Evolutionary conservation across 2,888 invertebrate species (phyloP).

Genomic region (Anoncus sp.): DNA sequence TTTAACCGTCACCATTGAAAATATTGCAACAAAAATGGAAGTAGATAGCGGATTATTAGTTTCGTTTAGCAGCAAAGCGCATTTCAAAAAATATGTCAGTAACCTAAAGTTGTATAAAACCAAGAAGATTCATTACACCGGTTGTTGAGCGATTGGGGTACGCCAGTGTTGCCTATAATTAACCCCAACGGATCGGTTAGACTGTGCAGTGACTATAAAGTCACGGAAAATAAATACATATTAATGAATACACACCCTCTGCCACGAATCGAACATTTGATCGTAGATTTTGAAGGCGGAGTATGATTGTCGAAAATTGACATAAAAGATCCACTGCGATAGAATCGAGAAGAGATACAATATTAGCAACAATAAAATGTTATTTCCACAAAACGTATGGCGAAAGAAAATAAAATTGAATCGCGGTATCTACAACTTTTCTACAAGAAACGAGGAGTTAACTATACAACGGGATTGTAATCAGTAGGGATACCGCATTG

Average conservation of each 20-base stretch:
- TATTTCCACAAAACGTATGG: too few species aligned
- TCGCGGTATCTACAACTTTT: too few species aligned
- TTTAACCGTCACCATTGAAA: not conserved
- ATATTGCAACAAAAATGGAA: conserved; percentile 10
- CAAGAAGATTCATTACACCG: too few species aligned
- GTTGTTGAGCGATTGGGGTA: conserved; percentile 68
- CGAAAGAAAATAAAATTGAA: too few species aligned
- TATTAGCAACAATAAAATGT: too few species aligned
- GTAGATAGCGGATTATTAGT: conserved; percentile 10
- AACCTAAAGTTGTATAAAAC: not conserved
- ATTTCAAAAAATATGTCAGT: conserved; percentile 11
- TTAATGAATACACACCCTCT: conserved; percentile 59
- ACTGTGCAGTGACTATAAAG: conserved; percentile 71
- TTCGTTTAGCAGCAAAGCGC: not conserved
- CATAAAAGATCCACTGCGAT: too few species aligned
- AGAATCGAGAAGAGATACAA: too few species aligned
- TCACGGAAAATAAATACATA: conserved; percentile 64
- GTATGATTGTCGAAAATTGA: conserved; percentile 61
- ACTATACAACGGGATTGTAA: too few species aligned
- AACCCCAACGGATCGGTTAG: conserved; percentile 70
- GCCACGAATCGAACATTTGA: conserved; percentile 63
- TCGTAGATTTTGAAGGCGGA: conserved; percentile 61
- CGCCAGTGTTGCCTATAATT: conserved; percentile 72
- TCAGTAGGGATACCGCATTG: too few species aligned
- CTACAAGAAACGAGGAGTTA: too few species aligned